These are phyloP conservation scores for Vanessa cardui DNA, from an alignment of 2,888 invertebrate species.

Conservation along the genomic window DNA sequence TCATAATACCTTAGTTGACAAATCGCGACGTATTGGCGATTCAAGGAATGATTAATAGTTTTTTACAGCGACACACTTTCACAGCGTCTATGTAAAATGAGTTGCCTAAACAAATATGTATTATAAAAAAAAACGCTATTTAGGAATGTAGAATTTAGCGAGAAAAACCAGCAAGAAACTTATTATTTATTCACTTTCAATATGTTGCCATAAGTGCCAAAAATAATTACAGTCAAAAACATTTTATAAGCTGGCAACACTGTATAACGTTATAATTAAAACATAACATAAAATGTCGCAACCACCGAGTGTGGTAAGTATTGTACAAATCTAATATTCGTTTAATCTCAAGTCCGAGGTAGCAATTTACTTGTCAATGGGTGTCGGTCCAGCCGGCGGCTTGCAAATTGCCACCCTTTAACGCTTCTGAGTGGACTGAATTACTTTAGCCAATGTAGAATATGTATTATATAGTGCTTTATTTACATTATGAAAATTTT, in stretches of 20 bases:
- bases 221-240: constrained; percentile 1
- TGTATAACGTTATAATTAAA: constrained; percentile 27
- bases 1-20: no score
- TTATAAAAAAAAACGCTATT: no score
- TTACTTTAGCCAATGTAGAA: constrained; percentile 33
- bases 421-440: constrained; percentile 37
- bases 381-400: constrained; percentile 45
- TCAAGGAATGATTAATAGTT: no score
- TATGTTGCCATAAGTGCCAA: no score
- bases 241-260: constrained; percentile 5
- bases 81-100: no score
- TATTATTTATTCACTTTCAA: no score
- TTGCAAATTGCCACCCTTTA: constrained; percentile 57
- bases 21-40: no score
- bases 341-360: constrained; percentile 32
- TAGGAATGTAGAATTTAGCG: no score
- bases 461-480: background rate
- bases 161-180: no score
- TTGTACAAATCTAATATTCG: constrained; percentile 51
- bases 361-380: constrained; percentile 55
- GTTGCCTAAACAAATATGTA: no score
- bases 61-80: no score
- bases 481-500: background rate
- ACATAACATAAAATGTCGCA: constrained; percentile 22
- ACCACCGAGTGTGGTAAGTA: constrained; percentile 11